Evolutionary conservation across 2,797 vertebrate species (phyloP).

Genomic region (Meda fulgida): DNA sequence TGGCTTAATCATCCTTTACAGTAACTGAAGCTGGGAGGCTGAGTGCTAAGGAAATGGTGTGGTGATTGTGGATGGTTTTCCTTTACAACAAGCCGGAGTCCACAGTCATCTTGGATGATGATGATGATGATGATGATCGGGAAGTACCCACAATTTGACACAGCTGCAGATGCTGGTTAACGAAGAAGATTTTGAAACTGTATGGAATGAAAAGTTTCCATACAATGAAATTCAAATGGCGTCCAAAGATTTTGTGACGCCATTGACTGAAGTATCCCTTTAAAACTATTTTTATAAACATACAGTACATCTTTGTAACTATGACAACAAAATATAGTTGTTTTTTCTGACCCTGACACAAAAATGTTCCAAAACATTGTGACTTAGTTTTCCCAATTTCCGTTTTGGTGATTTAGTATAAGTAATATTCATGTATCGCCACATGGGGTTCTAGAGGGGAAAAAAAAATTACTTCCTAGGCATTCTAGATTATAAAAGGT

Average conservation of each 20-base stretch:
- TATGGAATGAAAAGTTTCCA: neutral
- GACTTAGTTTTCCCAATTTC: neutral
- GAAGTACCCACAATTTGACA: neutral
- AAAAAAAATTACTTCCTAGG: neutral
- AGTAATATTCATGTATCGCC: neutral
- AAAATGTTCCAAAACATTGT: neutral
- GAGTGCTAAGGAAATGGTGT: slow-evolving; percentile 28
- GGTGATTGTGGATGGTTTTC: slow-evolving; percentile 30
- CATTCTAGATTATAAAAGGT: neutral
- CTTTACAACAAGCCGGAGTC: slow-evolving; percentile 7
- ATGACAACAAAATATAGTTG: neutral
- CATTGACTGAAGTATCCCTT: neutral
- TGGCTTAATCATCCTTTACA: slow-evolving; percentile 52
- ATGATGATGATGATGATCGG: neutral
- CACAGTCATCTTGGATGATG: neutral
- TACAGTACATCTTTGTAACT: neutral
- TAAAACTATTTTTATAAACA: neutral
- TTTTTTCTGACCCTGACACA: neutral
- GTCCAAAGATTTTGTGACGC: neutral
- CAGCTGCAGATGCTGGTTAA: neutral
- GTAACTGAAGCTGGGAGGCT: slow-evolving; percentile 37
- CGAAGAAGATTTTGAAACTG: neutral
- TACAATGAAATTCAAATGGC: neutral
- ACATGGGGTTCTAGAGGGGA: neutral
- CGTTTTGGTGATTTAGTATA: neutral